Evolutionary conservation across 2,888 invertebrate species (phyloP), one percentile per base, ranked within the genome.

Genomic region (Rhimphoctona megacephalus): DNA sequence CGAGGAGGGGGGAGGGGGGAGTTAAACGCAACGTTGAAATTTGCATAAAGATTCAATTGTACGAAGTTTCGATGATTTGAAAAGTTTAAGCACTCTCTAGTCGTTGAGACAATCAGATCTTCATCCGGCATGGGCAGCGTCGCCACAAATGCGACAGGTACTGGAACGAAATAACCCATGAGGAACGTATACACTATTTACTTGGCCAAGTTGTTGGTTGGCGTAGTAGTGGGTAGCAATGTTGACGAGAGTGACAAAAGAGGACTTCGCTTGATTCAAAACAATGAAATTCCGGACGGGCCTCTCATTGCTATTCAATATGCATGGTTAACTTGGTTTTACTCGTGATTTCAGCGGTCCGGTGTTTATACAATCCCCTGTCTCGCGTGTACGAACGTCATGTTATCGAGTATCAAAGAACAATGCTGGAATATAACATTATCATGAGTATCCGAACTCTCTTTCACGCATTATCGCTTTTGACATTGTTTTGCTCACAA

Each of bases 291-390:
- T 85, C 81, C 77, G 64, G 76, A 33, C 80, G 49, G 57, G 70
- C 33, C 73, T 61, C 80, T 83, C 87, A 88, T 88, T 86, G 78
- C 64, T 85, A 86, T 89, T 89, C 84, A 77, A 86, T 76, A 83
- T 81, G 87, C 73, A 69, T 52, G 61, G 52, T 57, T 85, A 82
- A 85, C 84, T 57, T 52, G 52, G 19, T 52, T 73, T 46, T 70
- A 84, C 64, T 72, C 80, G 66, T 78, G 79, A 88, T 88, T 85
- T 72, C 82, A 79, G 76, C 57, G 74, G 82, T 61, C 36, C 72
- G 66, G 54, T 82, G 46, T 52, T 80, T 39, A 39, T 30, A 17
- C 67, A 66, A 19, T 25, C 39, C 30, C 70, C 19, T 46, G 46
- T 52, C 43, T 19, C 22, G 57, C 46, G 36, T 57, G 52, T 25